A percentile compares a stretch with the other conserved stretches of the same genome.
Conservation (phyloP, 1,140 invertebrate genomes). For the Drosophila pachea region DNA sequence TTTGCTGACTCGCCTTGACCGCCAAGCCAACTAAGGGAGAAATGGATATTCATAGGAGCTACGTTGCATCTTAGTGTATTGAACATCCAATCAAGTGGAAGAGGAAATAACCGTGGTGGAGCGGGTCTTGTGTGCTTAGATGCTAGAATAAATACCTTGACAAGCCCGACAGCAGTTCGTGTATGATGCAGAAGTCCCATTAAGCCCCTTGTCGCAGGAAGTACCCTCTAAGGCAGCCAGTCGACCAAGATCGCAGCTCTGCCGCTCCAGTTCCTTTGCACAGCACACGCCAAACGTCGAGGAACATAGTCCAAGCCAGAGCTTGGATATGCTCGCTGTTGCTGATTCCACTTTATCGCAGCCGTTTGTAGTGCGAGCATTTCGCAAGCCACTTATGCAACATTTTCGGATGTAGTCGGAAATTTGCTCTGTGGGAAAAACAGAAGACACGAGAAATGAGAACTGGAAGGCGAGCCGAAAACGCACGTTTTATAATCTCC, state of each 20-base stretch:
- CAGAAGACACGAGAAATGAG: too few relatives aligned
- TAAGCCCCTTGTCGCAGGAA: conserved; percentile 44
- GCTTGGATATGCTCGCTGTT: conserved; percentile 48
- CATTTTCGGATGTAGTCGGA: conserved; percentile 69
- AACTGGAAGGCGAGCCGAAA: too few relatives aligned
- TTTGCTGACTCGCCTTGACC: conserved; percentile 65
- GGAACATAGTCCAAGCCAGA: conserved; percentile 70
- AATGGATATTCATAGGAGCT: background rate
- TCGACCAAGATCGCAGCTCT: conserved; percentile 63
- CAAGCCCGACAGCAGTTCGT: conserved; percentile 70
- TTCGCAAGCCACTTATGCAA: conserved; percentile 60
- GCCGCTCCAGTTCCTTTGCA: conserved; percentile 50
- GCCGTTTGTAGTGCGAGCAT: conserved; percentile 43
- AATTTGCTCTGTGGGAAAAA: conserved; percentile 39
- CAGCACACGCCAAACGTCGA: conserved; percentile 75
- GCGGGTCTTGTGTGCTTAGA: background rate
- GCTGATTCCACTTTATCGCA: conserved; percentile 53
- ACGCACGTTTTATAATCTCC: too few relatives aligned
- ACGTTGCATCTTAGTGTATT: background rate
- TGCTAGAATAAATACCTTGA: conserved; percentile 35
- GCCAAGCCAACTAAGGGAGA: conserved; percentile 57
- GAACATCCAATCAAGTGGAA: too few relatives aligned
- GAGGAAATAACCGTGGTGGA: background rate
- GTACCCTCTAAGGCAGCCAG: conserved; percentile 63
- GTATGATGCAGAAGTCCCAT: conserved; percentile 41